Evolutionary conservation across 2,888 invertebrate species (phyloP).

Genomic region (Disparrhopalites patrizii): DNA sequence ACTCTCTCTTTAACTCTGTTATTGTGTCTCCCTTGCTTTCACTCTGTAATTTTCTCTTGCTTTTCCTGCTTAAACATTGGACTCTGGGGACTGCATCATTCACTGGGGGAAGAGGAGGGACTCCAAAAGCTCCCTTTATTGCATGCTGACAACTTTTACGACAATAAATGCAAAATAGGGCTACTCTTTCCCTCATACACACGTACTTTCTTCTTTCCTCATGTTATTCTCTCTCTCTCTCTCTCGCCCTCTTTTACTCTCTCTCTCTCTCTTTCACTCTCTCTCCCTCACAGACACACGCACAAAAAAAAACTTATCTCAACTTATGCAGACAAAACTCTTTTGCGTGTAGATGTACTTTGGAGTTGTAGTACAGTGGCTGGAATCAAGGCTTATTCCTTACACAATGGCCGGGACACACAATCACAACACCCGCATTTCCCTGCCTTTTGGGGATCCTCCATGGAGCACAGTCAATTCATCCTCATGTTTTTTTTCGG

Average conservation of each 20-base stretch:
- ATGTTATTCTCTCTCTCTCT: not conserved
- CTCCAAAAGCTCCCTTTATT: constrained; percentile 32
- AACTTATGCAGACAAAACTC: not conserved
- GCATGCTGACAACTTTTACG: constrained; percentile 32
- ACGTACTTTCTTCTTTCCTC: not conserved
- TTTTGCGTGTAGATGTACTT: constrained; percentile 4
- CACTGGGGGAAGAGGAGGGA: constrained; percentile 26
- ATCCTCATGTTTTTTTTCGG: too few species aligned
- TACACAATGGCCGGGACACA: constrained; percentile 5
- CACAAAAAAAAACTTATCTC: not conserved
- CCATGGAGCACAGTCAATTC: constrained; percentile 19
- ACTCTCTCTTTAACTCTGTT: too few species aligned
- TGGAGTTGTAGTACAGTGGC: not conserved
- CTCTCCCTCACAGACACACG: not conserved
- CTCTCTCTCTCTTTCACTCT: not conserved
- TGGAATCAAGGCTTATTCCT: too few species aligned
- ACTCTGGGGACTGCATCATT: constrained; percentile 32
- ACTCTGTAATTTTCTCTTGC: too few species aligned
- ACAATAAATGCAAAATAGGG: constrained; percentile 35
- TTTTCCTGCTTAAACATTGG: constrained; percentile 25
- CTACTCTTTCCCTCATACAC: constrained; percentile 7
- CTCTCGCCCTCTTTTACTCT: not conserved
- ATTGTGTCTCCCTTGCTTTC: too few species aligned
- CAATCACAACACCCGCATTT: constrained; percentile 16
- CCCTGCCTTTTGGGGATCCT: constrained; percentile 13